Evolutionary conservation across 1,140 invertebrate genomes (phyloP), one percentile per base, ranked within the genome.

Genomic region (Cecropterus lyciades): DNA sequence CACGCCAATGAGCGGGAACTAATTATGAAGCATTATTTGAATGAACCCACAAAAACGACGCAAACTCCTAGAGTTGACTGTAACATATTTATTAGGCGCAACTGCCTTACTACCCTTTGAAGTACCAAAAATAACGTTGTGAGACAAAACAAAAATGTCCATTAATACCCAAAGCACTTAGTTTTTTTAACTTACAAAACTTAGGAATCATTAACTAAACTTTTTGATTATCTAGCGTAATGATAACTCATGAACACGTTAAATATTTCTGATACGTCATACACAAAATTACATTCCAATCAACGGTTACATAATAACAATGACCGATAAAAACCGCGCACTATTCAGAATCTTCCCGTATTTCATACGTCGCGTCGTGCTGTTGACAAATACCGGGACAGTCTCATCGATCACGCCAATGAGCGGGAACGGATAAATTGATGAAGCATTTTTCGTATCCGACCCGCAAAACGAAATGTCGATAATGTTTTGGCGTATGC

Each of bases 211-310:
- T n/a, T n/a, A n/a, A n/a, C n/a, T n/a, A n/a, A n/a, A n/a, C n/a
- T 24, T 5, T 24, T 24, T 24, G 20, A 24, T 24, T 3, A 24
- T 24, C 20, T 24, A 24, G 20, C 20, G 20, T 24, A 24, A 24
- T 10, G 30, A 9, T 33, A 6, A 33, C 30, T 3, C n/a, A 7
- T 33, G 3, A 33, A 33, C 30, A 10, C 7, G 30, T 1, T 43
- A 43, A 14, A 16, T 15, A 5, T 16, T 52, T 52, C 3, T 33
- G n/a, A 14, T 33, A 30, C 15, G 55, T 59, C 42, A 59, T 59
- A 24, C 2, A 13, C 42, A 66, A 70, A 63, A 70, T 70, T 67
- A 55, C n/a, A n/a, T 68, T 4, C 37, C 64, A 49, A 49, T 57
- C 52, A 52, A 43, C 27, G 55, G 42, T 60, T 52, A 52, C 48